These are phyloP conservation scores for Dufourea novaeangliae DNA, from an alignment of 1,140 invertebrate species.

Conservation along the genomic window DNA sequence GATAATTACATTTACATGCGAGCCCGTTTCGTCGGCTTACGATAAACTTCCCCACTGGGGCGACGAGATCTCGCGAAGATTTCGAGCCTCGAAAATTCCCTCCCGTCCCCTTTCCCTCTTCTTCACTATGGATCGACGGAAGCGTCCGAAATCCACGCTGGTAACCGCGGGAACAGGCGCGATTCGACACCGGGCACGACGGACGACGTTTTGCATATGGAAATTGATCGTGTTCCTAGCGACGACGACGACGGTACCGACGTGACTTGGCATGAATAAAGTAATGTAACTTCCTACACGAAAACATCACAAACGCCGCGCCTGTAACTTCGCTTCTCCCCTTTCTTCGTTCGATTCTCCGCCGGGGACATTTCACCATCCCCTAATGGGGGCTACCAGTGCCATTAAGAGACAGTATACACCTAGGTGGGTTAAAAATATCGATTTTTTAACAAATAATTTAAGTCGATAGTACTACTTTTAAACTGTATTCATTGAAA, in stretches of 20 bases:
- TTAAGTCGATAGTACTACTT: no score
- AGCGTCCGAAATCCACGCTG: conserved; percentile 40
- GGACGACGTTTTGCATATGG: conserved; percentile 70
- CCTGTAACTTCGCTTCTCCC: conserved; percentile 23
- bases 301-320: conserved; percentile 47
- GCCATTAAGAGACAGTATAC: no score
- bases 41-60: not conserved
- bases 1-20: conserved; percentile 15
- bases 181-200: conserved; percentile 47
- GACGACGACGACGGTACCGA: conserved; percentile 53
- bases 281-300: conserved; percentile 67
- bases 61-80: conserved; percentile 5
- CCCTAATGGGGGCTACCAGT: not conserved
- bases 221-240: conserved; percentile 66
- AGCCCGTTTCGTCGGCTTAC: not conserved
- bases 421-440: no score
- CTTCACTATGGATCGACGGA: conserved; percentile 47
- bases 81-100: not conserved
- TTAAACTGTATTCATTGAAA: no score
- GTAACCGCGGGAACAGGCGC: conserved; percentile 21
- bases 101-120: not conserved
- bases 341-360: not conserved
- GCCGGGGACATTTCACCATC: conserved; percentile 5
- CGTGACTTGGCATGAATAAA: conserved; percentile 69
- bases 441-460: no score